These are phyloP conservation scores for Xenus cinereus DNA, from an alignment of 2,113 vertebrate genomes.

Conservation along the genomic window DNA sequence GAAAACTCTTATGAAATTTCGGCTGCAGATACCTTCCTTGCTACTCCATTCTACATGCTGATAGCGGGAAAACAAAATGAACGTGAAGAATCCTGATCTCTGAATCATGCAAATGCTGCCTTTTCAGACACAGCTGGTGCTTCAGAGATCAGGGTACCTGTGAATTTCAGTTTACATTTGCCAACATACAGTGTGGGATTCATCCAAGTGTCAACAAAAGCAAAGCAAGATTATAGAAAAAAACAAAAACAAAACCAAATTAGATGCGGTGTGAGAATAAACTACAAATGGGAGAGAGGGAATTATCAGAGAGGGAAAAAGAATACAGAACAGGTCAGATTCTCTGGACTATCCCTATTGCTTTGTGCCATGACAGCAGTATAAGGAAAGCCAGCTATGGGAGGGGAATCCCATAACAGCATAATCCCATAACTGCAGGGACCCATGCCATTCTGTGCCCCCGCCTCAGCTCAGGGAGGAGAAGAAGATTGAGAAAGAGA, in stretches of 20 bases:
- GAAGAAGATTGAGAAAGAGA: background rate
- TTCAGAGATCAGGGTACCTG: conserved; percentile 9
- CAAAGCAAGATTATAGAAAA: background rate
- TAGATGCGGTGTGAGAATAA: background rate
- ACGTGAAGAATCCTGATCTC: background rate
- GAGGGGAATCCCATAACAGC: background rate
- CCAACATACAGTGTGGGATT: background rate
- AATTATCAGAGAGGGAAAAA: background rate
- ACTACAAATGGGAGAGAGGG: background rate
- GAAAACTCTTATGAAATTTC: conserved; percentile 15
- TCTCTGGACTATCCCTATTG: background rate
- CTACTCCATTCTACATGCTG: background rate
- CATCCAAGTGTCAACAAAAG: background rate
- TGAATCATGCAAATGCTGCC: background rate
- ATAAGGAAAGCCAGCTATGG: background rate
- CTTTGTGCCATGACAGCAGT: background rate
- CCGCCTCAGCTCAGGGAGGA: background rate
- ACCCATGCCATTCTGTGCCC: background rate
- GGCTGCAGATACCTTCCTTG: background rate
- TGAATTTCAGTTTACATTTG: conserved; percentile 39
- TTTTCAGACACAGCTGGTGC: background rate
- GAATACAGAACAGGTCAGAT: background rate
- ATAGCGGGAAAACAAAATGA: background rate
- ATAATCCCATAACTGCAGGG: background rate
- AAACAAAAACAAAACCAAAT: background rate